These are phyloP conservation scores for Brachionus paranguensis DNA, from an alignment of 1,140 invertebrate genomes.

Conservation along the genomic window DNA sequence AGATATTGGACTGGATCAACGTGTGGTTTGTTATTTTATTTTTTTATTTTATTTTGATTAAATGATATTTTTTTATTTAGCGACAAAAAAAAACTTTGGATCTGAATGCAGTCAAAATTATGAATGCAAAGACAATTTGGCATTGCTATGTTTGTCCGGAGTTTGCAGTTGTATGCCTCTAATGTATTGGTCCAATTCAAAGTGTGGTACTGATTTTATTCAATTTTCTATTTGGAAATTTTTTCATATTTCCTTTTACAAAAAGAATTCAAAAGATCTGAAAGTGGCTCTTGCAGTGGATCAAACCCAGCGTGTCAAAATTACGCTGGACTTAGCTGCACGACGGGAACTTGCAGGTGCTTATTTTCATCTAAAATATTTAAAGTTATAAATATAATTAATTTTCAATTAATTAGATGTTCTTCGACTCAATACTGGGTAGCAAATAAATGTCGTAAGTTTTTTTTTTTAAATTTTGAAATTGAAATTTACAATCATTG, in stretches of 20 bases:
- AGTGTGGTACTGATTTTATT: not conserved
- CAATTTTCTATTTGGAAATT: not conserved
- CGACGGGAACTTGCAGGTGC: not conserved
- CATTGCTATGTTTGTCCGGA: not conserved
- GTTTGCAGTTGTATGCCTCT: not conserved
- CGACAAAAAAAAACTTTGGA: not conserved
- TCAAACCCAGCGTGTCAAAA: not conserved
- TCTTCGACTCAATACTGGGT: not conserved
- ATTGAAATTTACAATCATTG: no score
- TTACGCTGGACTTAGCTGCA: not conserved
- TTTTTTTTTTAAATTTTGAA: not conserved
- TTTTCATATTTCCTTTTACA: not conserved
- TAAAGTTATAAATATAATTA: not conserved
- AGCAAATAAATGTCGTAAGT: conserved; percentile 22
- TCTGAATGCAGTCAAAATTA: not conserved
- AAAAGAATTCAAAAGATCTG: not conserved
- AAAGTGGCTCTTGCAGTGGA: not conserved
- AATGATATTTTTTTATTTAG: not conserved
- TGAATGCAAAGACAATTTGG: conserved; percentile 1
- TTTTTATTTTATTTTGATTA: not conserved
- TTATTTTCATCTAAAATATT: not conserved
- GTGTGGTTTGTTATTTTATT: not conserved
- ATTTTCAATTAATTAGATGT: not conserved
- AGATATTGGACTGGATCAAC: not conserved
- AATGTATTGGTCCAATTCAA: conserved; percentile 13